Evolutionary conservation across 2,113 vertebrate genomes (phyloP).

Genomic region (Ramphastos sulfuratus): DNA sequence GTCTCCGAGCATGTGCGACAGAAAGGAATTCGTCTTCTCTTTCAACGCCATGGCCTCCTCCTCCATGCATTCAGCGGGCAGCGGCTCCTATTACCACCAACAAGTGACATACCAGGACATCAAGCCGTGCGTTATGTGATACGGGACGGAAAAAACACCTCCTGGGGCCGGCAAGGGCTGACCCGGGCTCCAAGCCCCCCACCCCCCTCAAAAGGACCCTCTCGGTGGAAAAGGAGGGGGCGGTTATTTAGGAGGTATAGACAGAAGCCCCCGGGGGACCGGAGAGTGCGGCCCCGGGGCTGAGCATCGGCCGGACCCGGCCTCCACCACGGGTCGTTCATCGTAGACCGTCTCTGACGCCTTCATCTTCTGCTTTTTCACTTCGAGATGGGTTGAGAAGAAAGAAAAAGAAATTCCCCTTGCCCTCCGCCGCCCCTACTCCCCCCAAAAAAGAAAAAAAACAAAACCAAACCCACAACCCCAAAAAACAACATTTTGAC

Average conservation of each 20-base stretch:
- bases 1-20: slow-evolving; percentile 97
- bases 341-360: slow-evolving; percentile 6
- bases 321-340: background rate
- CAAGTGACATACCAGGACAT: slow-evolving; percentile 99
- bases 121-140: slow-evolving; percentile 99
- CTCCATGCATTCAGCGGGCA: slow-evolving; percentile 91
- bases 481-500: background rate
- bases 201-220: background rate
- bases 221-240: background rate
- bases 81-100: slow-evolving; percentile 95
- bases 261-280: background rate
- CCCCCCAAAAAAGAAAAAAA: background rate
- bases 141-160: background rate
- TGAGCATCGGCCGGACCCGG: slow-evolving; percentile 32
- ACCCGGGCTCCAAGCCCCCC: background rate
- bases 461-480: background rate
- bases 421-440: no score
- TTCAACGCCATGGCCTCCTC: slow-evolving; percentile 99
- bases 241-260: background rate
- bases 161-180: background rate
- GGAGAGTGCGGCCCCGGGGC: background rate
- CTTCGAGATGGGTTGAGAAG: background rate
- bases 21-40: slow-evolving; percentile 98
- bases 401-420: background rate
- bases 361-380: slow-evolving; percentile 5